Conservation (phyloP, 2,888 invertebrate genomes). For the Clistopyga incitator region DNA sequence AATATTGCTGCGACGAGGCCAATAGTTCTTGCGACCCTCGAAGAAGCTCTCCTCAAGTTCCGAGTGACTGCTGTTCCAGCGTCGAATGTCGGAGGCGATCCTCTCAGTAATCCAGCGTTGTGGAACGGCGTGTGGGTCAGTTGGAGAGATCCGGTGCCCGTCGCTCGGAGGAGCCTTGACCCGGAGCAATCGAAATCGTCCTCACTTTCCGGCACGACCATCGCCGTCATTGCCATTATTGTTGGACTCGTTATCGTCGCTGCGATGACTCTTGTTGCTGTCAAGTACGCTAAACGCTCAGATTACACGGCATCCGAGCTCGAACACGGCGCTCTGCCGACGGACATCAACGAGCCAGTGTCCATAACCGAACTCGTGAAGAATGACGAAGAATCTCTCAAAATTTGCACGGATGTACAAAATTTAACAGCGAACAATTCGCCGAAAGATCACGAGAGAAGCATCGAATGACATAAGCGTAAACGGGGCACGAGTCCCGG, state of each 20-base stretch:
- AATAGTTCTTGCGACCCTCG: constrained; percentile 83
- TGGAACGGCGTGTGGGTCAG: constrained; percentile 87
- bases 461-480: constrained; percentile 67
- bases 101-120: constrained; percentile 85
- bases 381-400: constrained; percentile 10
- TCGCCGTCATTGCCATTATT: constrained; percentile 69
- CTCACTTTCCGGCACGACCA: constrained; percentile 68
- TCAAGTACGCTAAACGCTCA: constrained; percentile 63
- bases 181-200: constrained; percentile 22
- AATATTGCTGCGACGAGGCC: constrained; percentile 84
- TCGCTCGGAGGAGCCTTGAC: constrained; percentile 18
- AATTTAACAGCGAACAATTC: constrained; percentile 46
- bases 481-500: constrained; percentile 65
- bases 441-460: constrained; percentile 61
- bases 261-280: constrained; percentile 65
- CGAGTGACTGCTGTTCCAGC: constrained; percentile 83
- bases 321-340: constrained; percentile 34
- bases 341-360: constrained; percentile 1
- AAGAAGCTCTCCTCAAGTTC: constrained; percentile 83
- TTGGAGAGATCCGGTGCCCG: constrained; percentile 85
- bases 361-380: constrained; percentile 13
- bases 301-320: constrained; percentile 62
- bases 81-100: constrained; percentile 84
- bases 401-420: constrained; percentile 42
- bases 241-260: constrained; percentile 69